Evolutionary conservation across 2,797 vertebrate species (phyloP).

Genomic region (Alca torda): DNA sequence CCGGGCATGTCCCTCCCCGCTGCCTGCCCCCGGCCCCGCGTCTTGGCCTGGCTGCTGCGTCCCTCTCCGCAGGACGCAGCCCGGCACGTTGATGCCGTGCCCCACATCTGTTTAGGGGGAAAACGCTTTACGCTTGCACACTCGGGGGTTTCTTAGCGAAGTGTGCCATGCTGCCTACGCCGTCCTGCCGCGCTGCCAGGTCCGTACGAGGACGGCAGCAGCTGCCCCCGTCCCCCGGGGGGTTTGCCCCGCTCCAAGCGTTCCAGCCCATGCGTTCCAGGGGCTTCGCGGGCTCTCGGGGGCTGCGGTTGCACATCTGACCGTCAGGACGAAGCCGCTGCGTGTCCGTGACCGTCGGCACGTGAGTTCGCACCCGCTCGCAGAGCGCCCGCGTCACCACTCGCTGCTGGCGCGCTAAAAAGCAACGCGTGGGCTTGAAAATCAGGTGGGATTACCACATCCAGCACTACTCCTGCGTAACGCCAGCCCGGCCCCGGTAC

Average conservation of each 20-base stretch:
- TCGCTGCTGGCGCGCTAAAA: rapidly evolving
- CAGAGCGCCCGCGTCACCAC: rapidly evolving
- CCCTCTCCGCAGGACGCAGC: neutral
- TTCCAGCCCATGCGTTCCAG: neutral
- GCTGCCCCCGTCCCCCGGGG: neutral
- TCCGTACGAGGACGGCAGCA: neutral
- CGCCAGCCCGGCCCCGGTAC: rapidly evolving
- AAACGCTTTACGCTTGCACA: rapidly evolving
- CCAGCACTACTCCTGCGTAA: neutral
- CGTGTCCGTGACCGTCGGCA: rapidly evolving
- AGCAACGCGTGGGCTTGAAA: neutral
- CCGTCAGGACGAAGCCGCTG: rapidly evolving
- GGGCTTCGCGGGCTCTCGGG: neutral
- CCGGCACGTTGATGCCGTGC: rapidly evolving
- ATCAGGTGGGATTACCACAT: rapidly evolving
- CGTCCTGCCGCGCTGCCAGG: neutral
- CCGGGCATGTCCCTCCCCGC: neutral
- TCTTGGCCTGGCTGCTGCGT: neutral
- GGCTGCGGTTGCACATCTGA: neutral
- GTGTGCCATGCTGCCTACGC: neutral
- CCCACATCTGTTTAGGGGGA: neutral
- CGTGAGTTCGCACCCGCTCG: rapidly evolving
- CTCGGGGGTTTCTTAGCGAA: neutral
- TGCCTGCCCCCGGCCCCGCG: neutral
- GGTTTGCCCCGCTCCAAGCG: rapidly evolving